Base-by-base conservation (phyloP, 2,797 vertebrate genomes). In the Acanthurus tractus region DNA sequence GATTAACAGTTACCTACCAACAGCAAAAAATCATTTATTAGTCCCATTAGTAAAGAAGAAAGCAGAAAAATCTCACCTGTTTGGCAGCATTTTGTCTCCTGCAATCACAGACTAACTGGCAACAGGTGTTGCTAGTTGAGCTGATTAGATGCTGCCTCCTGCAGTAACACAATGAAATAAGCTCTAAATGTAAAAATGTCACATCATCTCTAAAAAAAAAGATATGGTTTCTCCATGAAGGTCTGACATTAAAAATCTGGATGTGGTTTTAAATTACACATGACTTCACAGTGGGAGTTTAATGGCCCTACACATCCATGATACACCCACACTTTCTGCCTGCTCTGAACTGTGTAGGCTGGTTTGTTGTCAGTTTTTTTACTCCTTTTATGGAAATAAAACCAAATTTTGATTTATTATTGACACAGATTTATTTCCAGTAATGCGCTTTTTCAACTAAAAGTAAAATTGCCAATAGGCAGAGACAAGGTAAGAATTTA, bases 111-210 rank as follows among this genome's bases (percentile, higher is more conserved):
- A 53, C 3, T 4, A 15, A 42, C 15, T 1, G 36, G 40, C 25
- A 9, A 2, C 67, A 79, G 63, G 42, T 79, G 64, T 50, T 29
- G 59, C 29, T 22, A 29, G n/a, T 40, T 45, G 18, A 49, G n/a
- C 17, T 44, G 23, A 69, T 70, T 46, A 38, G 6, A 9, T 15
- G 11, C 29, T 14, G n/a, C 18, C 22, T n/a, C 54, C 54, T 49
- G 14, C 18, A 9, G n/a, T 3, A 1, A 29, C 1, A 57, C n/a
- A 46, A 9, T 15, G 20, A 12, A 23, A 38, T 20, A 40, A 52
- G n/a, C 40, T 44, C 29, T n/a, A 18, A 65, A 40, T 25, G 6
- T 3, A 34, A 2, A 48, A 29, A 50, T 7, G 20, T 22, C 4
- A 1, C 4, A 10, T 34, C 45, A 36, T 6, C 7, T 13, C 6